These are phyloP conservation scores for Malurus leucopterus DNA, from an alignment of 2,797 vertebrate genomes.

Conservation along the genomic window DNA sequence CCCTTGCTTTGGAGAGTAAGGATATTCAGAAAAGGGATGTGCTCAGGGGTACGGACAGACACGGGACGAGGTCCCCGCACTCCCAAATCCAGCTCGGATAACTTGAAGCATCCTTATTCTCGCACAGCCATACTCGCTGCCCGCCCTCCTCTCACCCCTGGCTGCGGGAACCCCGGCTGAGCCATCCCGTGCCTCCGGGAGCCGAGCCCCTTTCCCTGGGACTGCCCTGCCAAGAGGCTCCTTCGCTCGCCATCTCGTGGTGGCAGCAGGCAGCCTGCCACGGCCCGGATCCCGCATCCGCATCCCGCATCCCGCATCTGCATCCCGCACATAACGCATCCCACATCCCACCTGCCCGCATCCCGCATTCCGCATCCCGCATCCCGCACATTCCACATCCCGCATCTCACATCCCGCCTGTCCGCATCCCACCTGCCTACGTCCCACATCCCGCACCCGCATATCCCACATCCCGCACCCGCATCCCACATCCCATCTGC, in stretches of 20 bases:
- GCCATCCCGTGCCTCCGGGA: accelerated
- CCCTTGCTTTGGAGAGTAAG: neutral
- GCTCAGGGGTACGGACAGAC: accelerated
- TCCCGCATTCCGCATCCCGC: no score
- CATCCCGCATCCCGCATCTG: no score
- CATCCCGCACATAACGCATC: no score
- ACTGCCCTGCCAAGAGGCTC: neutral
- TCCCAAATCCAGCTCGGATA: neutral
- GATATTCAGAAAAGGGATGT: accelerated
- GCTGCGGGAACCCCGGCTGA: accelerated
- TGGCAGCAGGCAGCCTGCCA: neutral
- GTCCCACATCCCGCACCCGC: no score
- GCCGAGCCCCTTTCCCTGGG: neutral
- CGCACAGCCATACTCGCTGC: accelerated
- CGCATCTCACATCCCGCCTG: no score
- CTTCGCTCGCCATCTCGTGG: constrained; percentile 62
- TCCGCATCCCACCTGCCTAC: no score
- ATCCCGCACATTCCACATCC: neutral
- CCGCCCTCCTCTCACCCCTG: neutral
- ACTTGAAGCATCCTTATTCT: neutral
- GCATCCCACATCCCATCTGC: no score
- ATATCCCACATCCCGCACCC: accelerated
- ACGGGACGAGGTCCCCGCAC: accelerated
- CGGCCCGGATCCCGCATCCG: neutral
- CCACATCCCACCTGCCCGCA: no score